These are phyloP conservation scores for Phrynocephalus vlangalii DNA, from an alignment of 2,797 vertebrate genomes.

Conservation along the genomic window DNA sequence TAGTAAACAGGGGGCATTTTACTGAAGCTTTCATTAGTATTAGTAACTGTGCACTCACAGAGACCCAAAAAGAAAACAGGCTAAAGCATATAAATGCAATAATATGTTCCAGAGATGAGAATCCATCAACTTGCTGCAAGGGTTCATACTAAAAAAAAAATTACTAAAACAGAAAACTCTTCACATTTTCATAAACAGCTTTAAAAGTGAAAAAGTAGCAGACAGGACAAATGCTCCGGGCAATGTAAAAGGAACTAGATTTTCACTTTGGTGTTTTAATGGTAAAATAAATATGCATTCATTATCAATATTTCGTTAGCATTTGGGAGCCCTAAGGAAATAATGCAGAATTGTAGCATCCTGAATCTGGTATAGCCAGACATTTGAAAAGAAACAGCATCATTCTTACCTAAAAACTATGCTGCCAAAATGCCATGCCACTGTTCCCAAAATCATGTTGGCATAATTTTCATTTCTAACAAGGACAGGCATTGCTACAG, in stretches of 20 bases:
- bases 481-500: neutral
- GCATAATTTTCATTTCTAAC: conserved; percentile 3
- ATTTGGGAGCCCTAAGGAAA: neutral
- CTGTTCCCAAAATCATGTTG: conserved; percentile 37
- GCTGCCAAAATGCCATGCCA: conserved; percentile 40
- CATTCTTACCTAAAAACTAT: conserved; percentile 15
- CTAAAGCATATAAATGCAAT: conserved; percentile 32
- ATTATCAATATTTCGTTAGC: neutral
- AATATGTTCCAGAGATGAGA: conserved; percentile 41
- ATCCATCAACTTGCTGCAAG: conserved; percentile 2
- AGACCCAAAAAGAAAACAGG: neutral
- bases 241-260: conserved; percentile 8
- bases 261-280: conserved; percentile 11
- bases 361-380: neutral
- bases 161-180: conserved; percentile 9
- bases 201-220: neutral
- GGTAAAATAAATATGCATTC: conserved; percentile 42
- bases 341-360: neutral
- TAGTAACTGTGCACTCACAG: conserved; percentile 39
- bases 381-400: neutral
- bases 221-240: neutral
- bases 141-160: neutral
- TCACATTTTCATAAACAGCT: conserved; percentile 7
- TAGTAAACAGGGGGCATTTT: conserved; percentile 37
- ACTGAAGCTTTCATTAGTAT: conserved; percentile 28